Base-by-base conservation (phyloP, 2,797 vertebrate genomes). In the Poecilia gillii region DNA sequence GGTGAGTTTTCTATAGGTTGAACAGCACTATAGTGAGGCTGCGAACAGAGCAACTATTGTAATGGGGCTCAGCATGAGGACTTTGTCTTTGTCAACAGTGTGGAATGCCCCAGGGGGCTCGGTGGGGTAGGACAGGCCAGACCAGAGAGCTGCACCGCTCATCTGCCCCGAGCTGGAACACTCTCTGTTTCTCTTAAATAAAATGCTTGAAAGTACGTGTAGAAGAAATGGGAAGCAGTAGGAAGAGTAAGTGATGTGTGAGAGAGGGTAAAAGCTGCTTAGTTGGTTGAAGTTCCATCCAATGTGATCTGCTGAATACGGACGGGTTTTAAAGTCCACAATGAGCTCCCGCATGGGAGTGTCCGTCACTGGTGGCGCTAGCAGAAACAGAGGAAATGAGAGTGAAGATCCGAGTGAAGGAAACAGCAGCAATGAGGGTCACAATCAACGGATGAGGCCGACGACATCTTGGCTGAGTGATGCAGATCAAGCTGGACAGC, bases 1-100 rank as follows among this genome's bases (percentile, higher is more conserved):
- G 77, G 90, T 92, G 93, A 92, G 88, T 94, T 95, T 91, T 95
- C 91, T 93, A 94, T 94, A 97, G 96, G 96, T 95, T 85, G 93
- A 93, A 91, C 75, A 90, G 95, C 91, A 97, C 96, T 94, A 95
- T 94, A 91, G 95, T 94, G 91, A 96, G 96, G 91, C 94, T 75
- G 8, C 72, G 85, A 89, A 95, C 94, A 92, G 96, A 82, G 85
- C 91, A 94, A 88, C 25, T 96, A 96, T 93, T 98, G 96, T 96
- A 92, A 94, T 94, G 94, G 95, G 89, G 95, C 95, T 88, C 93
- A 81, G 81, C 66, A 57, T 71, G 87, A 89, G 94, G 88, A 86
- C 88, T 91, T 93, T 92, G 91, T 93, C 85, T 97, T 97, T 94
- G 91, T 96, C 93, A 95, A 94, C 93, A 95, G 88, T 76, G 87